Percentiles rank a stretch among this genome's conserved stretches.
phyloP scores from a whole-genome alignment of 2,888 invertebrate genomes.

The Drosophila tanythrix region DNA sequence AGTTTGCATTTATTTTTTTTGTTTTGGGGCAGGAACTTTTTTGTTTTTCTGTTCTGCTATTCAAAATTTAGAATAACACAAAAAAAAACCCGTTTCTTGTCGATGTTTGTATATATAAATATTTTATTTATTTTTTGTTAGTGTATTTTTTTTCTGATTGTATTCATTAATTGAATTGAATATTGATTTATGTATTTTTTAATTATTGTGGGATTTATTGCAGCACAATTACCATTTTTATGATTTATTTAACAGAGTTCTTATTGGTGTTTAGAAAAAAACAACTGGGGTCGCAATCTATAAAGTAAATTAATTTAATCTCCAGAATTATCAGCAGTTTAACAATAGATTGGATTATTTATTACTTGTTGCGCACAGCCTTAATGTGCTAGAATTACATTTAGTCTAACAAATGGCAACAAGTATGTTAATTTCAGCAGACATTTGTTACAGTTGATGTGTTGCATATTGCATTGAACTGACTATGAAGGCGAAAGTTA shows the following conservation, averaged over 20 bases:
- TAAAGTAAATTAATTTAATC: background rate
- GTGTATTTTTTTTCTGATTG: background rate
- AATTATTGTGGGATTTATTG: slow-evolving; percentile 8
- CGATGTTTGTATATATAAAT: background rate
- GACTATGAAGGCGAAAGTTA: background rate
- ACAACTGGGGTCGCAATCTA: background rate
- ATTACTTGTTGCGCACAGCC: background rate
- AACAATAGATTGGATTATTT: slow-evolving; percentile 7
- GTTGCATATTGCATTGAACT: background rate
- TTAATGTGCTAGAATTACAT: background rate
- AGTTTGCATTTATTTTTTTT: slow-evolving; percentile 27
- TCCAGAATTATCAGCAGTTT: background rate
- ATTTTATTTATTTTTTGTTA: background rate
- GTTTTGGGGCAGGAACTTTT: background rate
- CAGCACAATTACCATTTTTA: background rate
- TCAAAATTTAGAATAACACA: slow-evolving; percentile 3
- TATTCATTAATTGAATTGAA: background rate
- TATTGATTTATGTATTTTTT: background rate
- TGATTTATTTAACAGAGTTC: background rate
- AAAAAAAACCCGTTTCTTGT: slow-evolving; percentile 14
- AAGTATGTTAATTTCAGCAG: slow-evolving; percentile 5
- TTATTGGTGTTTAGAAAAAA: background rate
- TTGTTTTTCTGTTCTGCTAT: background rate
- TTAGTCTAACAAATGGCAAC: background rate
- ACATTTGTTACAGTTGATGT: background rate